Evolutionary conservation across 1,140 invertebrate genomes (phyloP).

Genomic region (Pissodes strobi): DNA sequence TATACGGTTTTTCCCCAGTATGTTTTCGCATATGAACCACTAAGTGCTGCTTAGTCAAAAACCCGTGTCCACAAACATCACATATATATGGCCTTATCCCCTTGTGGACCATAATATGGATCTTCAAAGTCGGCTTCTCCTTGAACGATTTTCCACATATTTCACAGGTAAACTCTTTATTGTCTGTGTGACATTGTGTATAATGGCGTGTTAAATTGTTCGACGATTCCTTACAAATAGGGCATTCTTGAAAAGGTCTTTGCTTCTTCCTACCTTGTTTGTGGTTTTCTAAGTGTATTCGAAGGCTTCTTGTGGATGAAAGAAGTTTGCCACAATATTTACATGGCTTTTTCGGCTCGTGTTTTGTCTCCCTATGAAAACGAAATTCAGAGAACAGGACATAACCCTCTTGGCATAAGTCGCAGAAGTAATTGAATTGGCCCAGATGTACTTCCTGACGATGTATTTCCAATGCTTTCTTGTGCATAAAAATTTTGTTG

Average conservation of each 20-base stretch:
- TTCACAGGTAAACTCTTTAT: not conserved
- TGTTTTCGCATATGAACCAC: not conserved
- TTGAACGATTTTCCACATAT: not conserved
- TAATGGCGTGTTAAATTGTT: not conserved
- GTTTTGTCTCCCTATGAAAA: too few relatives aligned
- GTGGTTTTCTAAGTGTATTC: too few relatives aligned
- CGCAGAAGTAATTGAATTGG: too few relatives aligned
- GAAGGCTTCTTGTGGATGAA: too few relatives aligned
- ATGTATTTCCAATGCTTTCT: too few relatives aligned
- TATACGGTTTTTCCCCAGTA: not conserved
- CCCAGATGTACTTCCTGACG: too few relatives aligned
- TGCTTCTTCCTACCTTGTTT: too few relatives aligned
- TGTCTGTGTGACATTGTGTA: not conserved
- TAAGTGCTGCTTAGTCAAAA: not conserved
- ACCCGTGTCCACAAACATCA: not conserved
- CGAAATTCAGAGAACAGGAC: too few relatives aligned
- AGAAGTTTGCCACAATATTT: too few relatives aligned
- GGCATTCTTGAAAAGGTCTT: not conserved
- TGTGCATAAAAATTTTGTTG: too few relatives aligned
- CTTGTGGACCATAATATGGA: not conserved
- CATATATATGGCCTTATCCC: not conserved
- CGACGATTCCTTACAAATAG: not conserved
- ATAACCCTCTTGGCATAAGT: too few relatives aligned
- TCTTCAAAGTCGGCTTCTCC: not conserved
- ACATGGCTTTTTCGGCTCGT: too few relatives aligned